These are phyloP conservation scores for Syngnathus typhle DNA, from an alignment of 2,113 vertebrate genomes.

Conservation along the genomic window DNA sequence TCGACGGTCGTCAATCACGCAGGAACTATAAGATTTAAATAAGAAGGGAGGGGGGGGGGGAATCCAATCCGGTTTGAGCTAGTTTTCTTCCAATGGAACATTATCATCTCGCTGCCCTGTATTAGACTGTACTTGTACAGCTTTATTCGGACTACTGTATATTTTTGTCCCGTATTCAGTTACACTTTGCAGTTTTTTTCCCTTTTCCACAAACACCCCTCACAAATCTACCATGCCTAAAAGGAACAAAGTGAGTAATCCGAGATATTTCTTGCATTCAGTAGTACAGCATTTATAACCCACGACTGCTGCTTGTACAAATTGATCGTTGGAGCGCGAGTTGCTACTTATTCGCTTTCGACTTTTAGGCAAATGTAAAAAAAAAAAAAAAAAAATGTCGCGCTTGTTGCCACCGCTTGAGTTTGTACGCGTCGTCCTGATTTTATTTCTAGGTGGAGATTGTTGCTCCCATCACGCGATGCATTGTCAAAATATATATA, in stretches of 20 bases:
- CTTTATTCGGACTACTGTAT: constrained; percentile 55
- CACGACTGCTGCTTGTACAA: constrained; percentile 11
- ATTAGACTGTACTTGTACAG: constrained; percentile 66
- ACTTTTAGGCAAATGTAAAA: constrained; percentile 6
- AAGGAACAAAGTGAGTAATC: constrained; percentile 76
- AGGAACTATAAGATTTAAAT: constrained; percentile 67
- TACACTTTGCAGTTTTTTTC: constrained; percentile 32
- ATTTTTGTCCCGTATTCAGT: constrained; percentile 41
- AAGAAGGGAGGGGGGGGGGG: constrained; percentile 60
- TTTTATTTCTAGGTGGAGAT: constrained; percentile 41
- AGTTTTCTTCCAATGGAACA: constrained; percentile 79
- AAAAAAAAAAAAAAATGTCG: constrained; percentile 1
- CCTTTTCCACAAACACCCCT: constrained; percentile 24
- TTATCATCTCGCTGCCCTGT: constrained; percentile 68
- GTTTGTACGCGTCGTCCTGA: constrained; percentile 38
- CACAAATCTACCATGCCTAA: constrained; percentile 77
- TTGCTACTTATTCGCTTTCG: not conserved
- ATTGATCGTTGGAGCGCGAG: constrained; percentile 4
- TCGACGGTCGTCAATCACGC: constrained; percentile 50
- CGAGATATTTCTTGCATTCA: constrained; percentile 48
- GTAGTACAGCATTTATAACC: constrained; percentile 33
- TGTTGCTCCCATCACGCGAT: constrained; percentile 26
- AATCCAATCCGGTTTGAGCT: constrained; percentile 85
- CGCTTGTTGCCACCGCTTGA: constrained; percentile 23
- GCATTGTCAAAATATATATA: constrained; percentile 40